Base-by-base conservation (phyloP, 2,113 vertebrate species). In the Argyrosomus japonicus region DNA sequence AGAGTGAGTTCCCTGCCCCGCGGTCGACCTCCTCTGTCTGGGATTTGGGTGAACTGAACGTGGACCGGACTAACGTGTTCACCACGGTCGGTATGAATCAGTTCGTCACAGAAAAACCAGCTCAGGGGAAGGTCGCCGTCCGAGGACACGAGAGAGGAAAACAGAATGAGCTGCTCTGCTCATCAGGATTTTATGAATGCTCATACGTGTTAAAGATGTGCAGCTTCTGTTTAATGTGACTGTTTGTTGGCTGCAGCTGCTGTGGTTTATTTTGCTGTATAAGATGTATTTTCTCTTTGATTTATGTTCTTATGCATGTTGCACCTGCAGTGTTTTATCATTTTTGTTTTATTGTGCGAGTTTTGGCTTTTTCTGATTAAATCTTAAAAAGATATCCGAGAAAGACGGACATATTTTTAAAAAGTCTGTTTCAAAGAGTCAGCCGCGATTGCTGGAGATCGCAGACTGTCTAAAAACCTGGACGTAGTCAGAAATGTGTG, bases 71-170 rank as follows among this genome's bases (percentile, higher is more conserved):
- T 15, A 15, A 75, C 82, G 9, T 0, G 82, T n/a, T 78, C 2
- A n/a, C 74, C 8, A 9, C 67, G 6, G 67, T 77, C 67, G 6
- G 63, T 75, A 82, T 79, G 89, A 89, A 77, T 88, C 79, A 73
- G 80, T 50, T 40, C 32, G 1, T 60, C 58, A 29, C 23, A 68
- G 71, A 58, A 68, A 61, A 2, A 25, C 1, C 56, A 29, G 86
- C 90, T 85, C 29, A n/a, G 56, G 76, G 91, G 82, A 87, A 90
- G 81, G 89, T 87, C 80, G 57, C 54, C 3, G 1, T 32, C 45
- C 54, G 45, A 71, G 65, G 21, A 53, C 0, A 12, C 0, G 64
- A 29, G 63, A 63, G 69, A 15, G 54, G 61, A 19, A 63, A 71
- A 43, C 62, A n/a, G 14, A 32, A 76, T 11, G 40, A 65, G 56